Evolutionary conservation across 2,113 vertebrate species (phyloP).

Genomic region (Caracal caracal): DNA sequence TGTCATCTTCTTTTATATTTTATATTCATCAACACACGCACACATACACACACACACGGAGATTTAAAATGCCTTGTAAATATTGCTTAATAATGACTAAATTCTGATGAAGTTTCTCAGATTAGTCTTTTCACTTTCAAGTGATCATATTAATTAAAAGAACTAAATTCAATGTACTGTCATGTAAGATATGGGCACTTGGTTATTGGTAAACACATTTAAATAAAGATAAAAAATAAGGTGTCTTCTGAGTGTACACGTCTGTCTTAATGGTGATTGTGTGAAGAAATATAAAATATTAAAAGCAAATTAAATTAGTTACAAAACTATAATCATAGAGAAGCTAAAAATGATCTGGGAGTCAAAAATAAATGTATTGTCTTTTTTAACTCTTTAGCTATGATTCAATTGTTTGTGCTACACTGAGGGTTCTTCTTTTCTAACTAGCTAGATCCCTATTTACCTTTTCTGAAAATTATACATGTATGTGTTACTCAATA

Average conservation of each 20-base stretch:
- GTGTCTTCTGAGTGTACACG: background rate
- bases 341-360: slow-evolving; percentile 2
- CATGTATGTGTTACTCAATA: background rate
- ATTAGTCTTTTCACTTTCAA: background rate
- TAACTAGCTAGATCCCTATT: background rate
- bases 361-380: background rate
- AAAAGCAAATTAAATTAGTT: background rate
- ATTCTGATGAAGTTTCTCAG: background rate
- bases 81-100: background rate
- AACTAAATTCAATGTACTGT: background rate
- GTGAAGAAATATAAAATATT: background rate
- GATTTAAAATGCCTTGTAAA: background rate
- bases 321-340: background rate
- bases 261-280: background rate
- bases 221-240: slow-evolving; percentile 1
- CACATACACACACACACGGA: background rate
- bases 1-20: background rate
- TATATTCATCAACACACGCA: background rate
- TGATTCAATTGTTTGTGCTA: background rate
- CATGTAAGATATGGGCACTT: background rate
- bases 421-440: background rate
- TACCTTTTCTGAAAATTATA: slow-evolving; percentile 12
- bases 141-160: background rate
- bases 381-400: background rate
- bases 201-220: background rate